Percentiles rank a stretch among this genome's conserved stretches.
These are phyloP conservation scores for Troides helena DNA, from an alignment of 2,888 invertebrate genomes.

Conservation along the genomic window DNA sequence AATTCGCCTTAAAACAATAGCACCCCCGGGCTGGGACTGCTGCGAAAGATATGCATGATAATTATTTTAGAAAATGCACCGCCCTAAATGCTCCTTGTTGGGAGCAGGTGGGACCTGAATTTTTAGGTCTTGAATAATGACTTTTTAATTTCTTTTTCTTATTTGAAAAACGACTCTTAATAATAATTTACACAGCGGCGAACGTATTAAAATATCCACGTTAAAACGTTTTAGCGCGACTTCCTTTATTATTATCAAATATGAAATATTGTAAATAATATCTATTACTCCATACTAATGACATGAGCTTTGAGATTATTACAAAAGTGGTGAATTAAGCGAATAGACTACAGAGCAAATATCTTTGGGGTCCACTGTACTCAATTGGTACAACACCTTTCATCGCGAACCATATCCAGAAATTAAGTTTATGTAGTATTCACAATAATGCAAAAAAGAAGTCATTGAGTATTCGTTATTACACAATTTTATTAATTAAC, in stretches of 20 bases:
- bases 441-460: background rate
- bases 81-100: slow-evolving; percentile 70
- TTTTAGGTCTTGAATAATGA: slow-evolving; percentile 5
- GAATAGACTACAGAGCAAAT: too few species aligned
- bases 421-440: background rate
- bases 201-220: slow-evolving; percentile 7
- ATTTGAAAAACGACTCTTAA: background rate
- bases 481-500: too few species aligned
- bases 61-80: slow-evolving; percentile 73
- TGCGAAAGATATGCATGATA: slow-evolving; percentile 72
- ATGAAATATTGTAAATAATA: slow-evolving; percentile 9
- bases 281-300: slow-evolving; percentile 18
- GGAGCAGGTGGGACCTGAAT: slow-evolving; percentile 43
- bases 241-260: slow-evolving; percentile 9
- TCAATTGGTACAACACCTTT: too few species aligned
- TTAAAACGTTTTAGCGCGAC: slow-evolving; percentile 13
- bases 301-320: slow-evolving; percentile 9
- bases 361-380: too few species aligned
- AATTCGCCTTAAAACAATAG: slow-evolving; percentile 75
- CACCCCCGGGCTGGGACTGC: slow-evolving; percentile 71
- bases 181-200: slow-evolving; percentile 8
- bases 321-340: slow-evolving; percentile 6
- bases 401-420: too few species aligned
- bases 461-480: background rate
- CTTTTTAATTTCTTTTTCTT: too few species aligned